Evolutionary conservation across 2,113 vertebrate species (phyloP), one percentile per base, ranked within the genome.

Genomic region (Mobula hypostoma): DNA sequence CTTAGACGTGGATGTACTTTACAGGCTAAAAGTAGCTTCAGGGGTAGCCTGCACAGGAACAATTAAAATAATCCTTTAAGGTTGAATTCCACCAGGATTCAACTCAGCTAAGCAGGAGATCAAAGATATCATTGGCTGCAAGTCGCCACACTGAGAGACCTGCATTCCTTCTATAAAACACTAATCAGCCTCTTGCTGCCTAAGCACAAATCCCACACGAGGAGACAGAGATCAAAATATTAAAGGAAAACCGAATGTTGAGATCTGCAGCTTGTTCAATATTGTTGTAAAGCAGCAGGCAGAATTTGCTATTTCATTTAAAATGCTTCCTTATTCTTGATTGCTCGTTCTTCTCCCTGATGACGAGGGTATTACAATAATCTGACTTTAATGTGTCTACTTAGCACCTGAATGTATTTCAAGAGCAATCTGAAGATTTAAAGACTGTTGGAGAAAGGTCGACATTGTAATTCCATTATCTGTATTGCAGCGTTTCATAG

Each of bases 31-130:
- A 15, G 66, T 5, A 32, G 82, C 82, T 85, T 85, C 27, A n/a
- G 17, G 14, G 14, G 27, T 11, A 21, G 5, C 29, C 7, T 32
- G 4, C 85, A 8, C 14, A 63, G 61, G 12, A 90, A 63, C 85
- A 90, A 66, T 90, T 90, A 90, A 90, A 66, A 68, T 74, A 90
- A 90, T 90, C 61, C 63, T 66, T 90, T 90, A 90, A 6, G 61
- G 61, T n/a, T n/a, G 19, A 66, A 90, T 66, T 90, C 85, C 85
- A 90, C 66, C 66, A 36, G 85, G 61, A 90, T 58, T 87, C 9
- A 58, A 63, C 29, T 87, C 83, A 61, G 32, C 85, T 66, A 29
- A 90, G 85, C 1, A 2, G 63, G n/a, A n/a, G 85, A 90, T 90
- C 29, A 90, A 90, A 90, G 85, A 63, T 61, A n/a, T 90, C 40